Base-by-base conservation (phyloP, 2,888 invertebrate species). In the Mechanitis mazaeus region DNA sequence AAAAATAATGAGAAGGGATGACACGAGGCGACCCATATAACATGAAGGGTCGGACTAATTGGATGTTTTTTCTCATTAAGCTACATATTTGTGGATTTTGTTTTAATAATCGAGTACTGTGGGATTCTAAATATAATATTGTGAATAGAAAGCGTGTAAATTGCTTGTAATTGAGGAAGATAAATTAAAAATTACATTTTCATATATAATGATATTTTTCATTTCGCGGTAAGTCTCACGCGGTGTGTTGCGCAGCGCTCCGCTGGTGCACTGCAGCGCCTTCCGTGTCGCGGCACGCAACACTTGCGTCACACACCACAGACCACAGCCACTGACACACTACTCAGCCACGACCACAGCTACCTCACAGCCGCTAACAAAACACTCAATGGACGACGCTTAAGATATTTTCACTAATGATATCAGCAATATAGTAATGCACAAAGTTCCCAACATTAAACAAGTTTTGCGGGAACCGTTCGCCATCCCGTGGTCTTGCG, bases 181-280 rank as follows among this genome's bases (percentile, higher is more conserved):
- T 64, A 58, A 64, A 58, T 59, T 55, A 64, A 55, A 57, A 38
- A 58, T 55, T 55, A 50, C 11, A 50, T 50, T 50, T 31, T 50
- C 50, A 11, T 47, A 28, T 47, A 46, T 50, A 50, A 50, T 50
- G 50, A 50, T 50, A 53, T 46, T 64, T 55, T 56, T 60, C 64
- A 56, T 66, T 53, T 28, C 53, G 61, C 54, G 60, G 9, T 61
- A 56, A 60, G 64, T 59, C 69, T 59, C 64, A 66, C 63, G 64
- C 57, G 62, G 65, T 69, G 65, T 60, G 61, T 70, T 69, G 67
- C 68, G 69, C 68, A 76, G 77, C 85, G 86, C 83, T 87, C 87
- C 78, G 85, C 83, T 87, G 85, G 82, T 84, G 87, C 84, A 87
- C 78, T 87, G 83, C 76, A 79, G 71, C 75, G 80, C 78, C 87